Percentiles rank a stretch among this genome's conserved stretches.
Evolutionary conservation across 2,113 vertebrate species (phyloP).

Genomic region (Candoia aspera): DNA sequence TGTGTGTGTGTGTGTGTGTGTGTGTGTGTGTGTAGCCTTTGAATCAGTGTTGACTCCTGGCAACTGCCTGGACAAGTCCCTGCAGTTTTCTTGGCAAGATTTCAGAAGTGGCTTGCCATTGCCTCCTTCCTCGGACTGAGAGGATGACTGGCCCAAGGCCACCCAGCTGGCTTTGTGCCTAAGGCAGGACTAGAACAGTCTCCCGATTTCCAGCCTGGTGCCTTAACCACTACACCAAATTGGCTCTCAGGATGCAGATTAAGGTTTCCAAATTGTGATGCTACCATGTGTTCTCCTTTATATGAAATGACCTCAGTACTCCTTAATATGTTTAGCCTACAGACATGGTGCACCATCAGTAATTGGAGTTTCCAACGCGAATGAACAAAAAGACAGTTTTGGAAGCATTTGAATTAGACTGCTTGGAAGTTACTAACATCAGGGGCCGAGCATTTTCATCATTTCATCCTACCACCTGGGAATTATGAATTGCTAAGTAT

Average conservation of each 20-base stretch:
- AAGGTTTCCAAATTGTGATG: background rate
- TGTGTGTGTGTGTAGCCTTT: too few species aligned
- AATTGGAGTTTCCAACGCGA: background rate
- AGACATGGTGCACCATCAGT: background rate
- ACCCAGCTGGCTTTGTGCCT: background rate
- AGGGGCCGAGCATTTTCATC: background rate
- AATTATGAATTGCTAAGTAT: background rate
- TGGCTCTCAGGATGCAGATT: background rate
- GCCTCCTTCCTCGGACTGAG: background rate
- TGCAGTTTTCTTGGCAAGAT: background rate
- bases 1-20: background rate
- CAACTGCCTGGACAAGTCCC: too few species aligned
- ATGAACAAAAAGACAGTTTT: background rate
- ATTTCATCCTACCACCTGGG: background rate
- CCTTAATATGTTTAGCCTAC: too few species aligned
- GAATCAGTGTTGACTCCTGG: too few species aligned
- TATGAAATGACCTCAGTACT: too few species aligned
- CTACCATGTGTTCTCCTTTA: background rate
- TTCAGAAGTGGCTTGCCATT: background rate
- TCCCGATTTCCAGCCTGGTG: background rate
- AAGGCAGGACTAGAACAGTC: background rate
- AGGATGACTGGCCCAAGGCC: background rate
- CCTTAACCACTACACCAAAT: background rate
- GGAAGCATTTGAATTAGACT: background rate
- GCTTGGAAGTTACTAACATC: background rate